Evolutionary conservation across 2,113 vertebrate species (phyloP).

Genomic region (Antechinus flavipes): DNA sequence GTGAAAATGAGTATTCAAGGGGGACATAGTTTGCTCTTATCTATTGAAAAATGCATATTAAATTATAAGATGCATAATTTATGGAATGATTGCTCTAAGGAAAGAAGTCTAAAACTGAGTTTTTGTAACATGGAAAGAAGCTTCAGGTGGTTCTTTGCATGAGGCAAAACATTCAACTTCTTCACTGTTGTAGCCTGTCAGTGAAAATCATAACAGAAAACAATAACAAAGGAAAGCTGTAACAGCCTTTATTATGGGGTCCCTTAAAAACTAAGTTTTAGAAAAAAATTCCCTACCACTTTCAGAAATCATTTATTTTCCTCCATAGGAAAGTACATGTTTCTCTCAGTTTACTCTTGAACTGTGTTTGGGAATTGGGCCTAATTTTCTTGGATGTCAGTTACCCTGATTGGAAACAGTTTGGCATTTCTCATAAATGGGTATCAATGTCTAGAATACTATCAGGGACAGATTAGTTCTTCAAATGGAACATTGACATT

Average conservation of each 20-base stretch:
- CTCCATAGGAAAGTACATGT: conserved; percentile 46
- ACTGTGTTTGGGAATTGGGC: neutral
- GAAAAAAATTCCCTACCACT: conserved; percentile 59
- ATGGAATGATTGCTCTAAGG: conserved; percentile 81
- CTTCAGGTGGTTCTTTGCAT: conserved; percentile 71
- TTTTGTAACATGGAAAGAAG: conserved; percentile 74
- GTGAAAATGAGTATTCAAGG: conserved; percentile 78
- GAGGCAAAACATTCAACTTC: conserved; percentile 78
- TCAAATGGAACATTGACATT: neutral
- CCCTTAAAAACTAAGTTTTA: conserved; percentile 34
- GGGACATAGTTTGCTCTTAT: conserved; percentile 51
- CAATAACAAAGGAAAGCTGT: conserved; percentile 23
- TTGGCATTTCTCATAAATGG: neutral
- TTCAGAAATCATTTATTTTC: conserved; percentile 60
- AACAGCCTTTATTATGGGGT: neutral
- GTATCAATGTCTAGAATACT: neutral
- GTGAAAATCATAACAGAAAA: conserved; percentile 74
- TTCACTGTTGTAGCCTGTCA: conserved; percentile 70
- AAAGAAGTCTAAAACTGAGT: conserved; percentile 81
- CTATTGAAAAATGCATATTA: conserved; percentile 79
- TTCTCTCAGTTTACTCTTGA: neutral
- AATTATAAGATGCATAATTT: conserved; percentile 82
- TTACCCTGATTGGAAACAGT: neutral
- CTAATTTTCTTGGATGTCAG: neutral
- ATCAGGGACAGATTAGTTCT: neutral